Evolutionary conservation across 2,113 vertebrate species (phyloP).

Genomic region (Eurystomus gularis): DNA sequence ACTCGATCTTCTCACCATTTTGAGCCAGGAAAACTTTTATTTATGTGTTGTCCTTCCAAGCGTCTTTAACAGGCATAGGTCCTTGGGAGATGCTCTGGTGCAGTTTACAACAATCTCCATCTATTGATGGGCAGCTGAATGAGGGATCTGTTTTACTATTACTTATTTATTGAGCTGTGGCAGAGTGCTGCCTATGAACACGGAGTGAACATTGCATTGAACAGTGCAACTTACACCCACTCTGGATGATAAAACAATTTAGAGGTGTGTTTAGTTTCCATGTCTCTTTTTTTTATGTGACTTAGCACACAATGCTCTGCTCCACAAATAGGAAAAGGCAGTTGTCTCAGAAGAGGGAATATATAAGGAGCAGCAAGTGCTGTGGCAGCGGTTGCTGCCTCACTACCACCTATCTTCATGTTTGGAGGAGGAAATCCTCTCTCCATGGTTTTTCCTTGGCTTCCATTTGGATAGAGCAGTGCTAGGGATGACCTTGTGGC

Average conservation of each 20-base stretch:
- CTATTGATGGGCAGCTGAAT: neutral
- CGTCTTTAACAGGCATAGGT: neutral
- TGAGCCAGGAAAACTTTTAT: neutral
- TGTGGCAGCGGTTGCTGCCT: neutral
- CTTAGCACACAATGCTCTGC: neutral
- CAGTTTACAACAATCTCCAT: neutral
- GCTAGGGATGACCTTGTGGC: neutral
- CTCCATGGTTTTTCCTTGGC: neutral
- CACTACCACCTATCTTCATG: neutral
- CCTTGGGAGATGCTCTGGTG: neutral
- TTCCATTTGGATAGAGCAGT: neutral
- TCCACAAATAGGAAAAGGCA: neutral
- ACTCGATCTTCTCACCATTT: neutral
- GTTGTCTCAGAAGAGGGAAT: fast-evolving
- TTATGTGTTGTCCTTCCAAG: neutral
- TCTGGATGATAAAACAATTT: neutral
- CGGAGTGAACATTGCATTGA: neutral
- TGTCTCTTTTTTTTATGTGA: neutral
- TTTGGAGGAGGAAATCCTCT: neutral
- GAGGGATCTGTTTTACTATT: neutral
- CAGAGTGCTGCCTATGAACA: fast-evolving
- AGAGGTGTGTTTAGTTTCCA: neutral
- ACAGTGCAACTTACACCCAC: neutral
- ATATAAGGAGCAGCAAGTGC: neutral
- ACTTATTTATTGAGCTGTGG: neutral